Percentiles rank a stretch among this genome's conserved stretches.
These are phyloP conservation scores for Rhabditoides inermis DNA, from an alignment of 2,888 invertebrate species.

Conservation along the genomic window DNA sequence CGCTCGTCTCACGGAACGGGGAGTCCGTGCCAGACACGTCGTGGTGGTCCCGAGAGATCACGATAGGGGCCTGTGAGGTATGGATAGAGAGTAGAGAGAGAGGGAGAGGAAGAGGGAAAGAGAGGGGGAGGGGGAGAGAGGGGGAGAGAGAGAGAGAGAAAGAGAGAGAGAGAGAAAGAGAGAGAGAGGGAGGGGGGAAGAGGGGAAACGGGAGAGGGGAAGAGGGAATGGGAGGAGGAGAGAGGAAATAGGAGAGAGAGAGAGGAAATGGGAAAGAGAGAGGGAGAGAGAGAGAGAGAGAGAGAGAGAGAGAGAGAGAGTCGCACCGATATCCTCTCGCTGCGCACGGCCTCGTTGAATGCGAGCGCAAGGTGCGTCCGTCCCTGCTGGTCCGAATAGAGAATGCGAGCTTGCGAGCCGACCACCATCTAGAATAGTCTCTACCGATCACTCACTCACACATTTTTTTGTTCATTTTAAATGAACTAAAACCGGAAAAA, in stretches of 20 bases:
- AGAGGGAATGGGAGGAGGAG: too few species aligned
- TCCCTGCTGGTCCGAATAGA: constrained; percentile 62
- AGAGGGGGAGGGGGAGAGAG: background rate
- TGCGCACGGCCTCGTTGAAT: constrained; percentile 58
- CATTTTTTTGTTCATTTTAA: too few species aligned
- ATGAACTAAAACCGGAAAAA: too few species aligned
- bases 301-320: background rate
- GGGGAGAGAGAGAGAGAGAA: too few species aligned
- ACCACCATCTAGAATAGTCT: too few species aligned
- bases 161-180: too few species aligned
- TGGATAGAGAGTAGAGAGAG: background rate
- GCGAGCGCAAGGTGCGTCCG: constrained; percentile 58
- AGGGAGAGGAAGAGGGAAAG: background rate
- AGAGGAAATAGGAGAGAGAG: background rate
- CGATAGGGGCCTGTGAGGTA: constrained; percentile 58
- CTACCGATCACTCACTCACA: too few species aligned
- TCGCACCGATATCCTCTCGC: constrained; percentile 22
- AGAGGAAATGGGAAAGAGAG: background rate
- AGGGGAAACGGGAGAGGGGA: background rate
- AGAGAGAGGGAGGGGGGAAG: background rate
- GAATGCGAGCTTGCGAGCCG: constrained; percentile 61
- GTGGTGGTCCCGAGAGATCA: constrained; percentile 63
- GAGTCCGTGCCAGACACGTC: constrained; percentile 64
- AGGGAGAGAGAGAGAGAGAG: background rate
- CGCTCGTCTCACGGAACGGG: constrained; percentile 62